These are phyloP conservation scores for Fratercula arctica DNA, from an alignment of 2,797 vertebrate genomes.

Conservation along the genomic window DNA sequence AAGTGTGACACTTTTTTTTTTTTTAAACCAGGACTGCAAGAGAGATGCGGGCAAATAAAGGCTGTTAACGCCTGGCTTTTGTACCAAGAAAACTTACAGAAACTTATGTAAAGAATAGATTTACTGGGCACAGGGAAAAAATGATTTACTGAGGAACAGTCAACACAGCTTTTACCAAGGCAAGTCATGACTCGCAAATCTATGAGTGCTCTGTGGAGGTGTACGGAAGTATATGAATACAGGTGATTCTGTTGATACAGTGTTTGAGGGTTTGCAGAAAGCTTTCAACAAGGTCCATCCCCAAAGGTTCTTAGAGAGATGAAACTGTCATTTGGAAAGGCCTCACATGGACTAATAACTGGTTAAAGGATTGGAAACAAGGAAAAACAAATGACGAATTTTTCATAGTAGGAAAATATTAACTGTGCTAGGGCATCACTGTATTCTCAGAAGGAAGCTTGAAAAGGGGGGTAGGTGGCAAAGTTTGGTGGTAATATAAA, in stretches of 20 bases:
- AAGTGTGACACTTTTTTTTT: neutral
- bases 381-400: neutral
- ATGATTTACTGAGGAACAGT: neutral
- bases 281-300: neutral
- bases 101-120: neutral
- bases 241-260: neutral
- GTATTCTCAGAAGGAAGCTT: neutral
- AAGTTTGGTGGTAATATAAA: neutral
- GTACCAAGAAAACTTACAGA: neutral
- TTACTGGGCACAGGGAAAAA: neutral
- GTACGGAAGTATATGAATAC: neutral
- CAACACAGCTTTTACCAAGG: neutral
- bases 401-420: neutral
- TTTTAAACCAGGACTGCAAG: neutral
- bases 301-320: neutral
- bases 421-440: neutral
- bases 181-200: neutral
- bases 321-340: neutral
- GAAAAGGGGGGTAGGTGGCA: neutral
- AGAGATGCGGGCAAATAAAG: neutral
- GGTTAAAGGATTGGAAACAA: neutral
- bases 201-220: neutral
- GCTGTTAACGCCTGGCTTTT: accelerated
- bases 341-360: neutral
- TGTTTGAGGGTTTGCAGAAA: neutral